These are phyloP conservation scores for Argentina silus DNA, from an alignment of 2,797 vertebrate genomes.

Conservation along the genomic window DNA sequence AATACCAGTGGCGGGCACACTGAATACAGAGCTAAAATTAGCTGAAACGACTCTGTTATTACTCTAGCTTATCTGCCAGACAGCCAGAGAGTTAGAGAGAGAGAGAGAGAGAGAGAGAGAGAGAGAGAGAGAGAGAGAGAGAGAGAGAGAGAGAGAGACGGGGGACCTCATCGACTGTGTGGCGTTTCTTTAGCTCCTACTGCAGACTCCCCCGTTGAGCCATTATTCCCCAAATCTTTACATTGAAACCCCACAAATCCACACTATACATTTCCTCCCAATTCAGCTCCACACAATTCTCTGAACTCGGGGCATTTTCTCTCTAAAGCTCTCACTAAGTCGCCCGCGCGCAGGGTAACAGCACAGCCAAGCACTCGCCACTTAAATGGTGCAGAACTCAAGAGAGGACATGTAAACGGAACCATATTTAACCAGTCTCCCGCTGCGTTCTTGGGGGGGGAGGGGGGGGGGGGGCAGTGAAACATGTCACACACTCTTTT, in stretches of 20 bases:
- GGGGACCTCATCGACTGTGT: too few relatives aligned
- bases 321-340: not conserved
- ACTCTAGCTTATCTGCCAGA: constrained; percentile 76
- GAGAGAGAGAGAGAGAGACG: constrained; percentile 7
- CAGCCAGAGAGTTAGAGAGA: constrained; percentile 55
- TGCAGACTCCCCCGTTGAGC: constrained; percentile 57
- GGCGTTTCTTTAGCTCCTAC: constrained; percentile 50
- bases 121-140: constrained; percentile 15
- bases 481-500: not conserved
- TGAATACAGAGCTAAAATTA: constrained; percentile 78
- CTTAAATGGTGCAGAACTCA: not conserved
- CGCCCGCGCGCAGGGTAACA: constrained; percentile 15
- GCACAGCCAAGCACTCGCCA: not conserved
- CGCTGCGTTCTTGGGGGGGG: not conserved
- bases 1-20: constrained; percentile 71
- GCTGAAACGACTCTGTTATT: constrained; percentile 76
- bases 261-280: constrained; percentile 51
- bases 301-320: constrained; percentile 30
- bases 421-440: not conserved
- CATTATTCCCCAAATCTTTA: constrained; percentile 51
- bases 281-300: constrained; percentile 53
- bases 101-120: constrained; percentile 31
- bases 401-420: not conserved
- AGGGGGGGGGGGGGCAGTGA: not conserved
- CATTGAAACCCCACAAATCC: constrained; percentile 57